Base-by-base conservation (phyloP, 53 echinoderm and acorn worm species). In the Zoroaster sp. region DNA sequence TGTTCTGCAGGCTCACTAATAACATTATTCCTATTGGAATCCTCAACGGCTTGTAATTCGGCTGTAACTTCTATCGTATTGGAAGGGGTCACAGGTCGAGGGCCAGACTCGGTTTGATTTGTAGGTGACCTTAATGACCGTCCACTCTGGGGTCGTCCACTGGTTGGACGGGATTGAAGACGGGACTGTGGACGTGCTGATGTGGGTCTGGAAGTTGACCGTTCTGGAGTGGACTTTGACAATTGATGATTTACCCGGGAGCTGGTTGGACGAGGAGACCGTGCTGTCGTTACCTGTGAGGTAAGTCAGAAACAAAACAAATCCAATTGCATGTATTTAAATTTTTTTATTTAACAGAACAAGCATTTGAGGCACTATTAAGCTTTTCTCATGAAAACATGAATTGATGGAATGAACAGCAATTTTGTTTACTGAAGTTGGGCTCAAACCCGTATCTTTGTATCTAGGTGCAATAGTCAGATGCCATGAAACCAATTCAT, bases 171-270 rank as follows among this genome's bases (percentile, higher is more conserved):
- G 31, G 73, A 45, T 34, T 75, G 83, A 25, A 88, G 83, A 40
- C 90, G 86, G 8, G 87, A 87, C 8, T 83, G 83, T 6, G 87
- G 83, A 25, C 96, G 92, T 18, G 85, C 92, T 35, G 96, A 87
- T 37, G 69, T 79, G 3, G 96, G 91, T 4, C 92, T 63, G 34
- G 87, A 88, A 11, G 59, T 31, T 10, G 78, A 17, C 38, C 83
- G 71, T 35, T 85, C 85, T 2, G 85, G 85, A 33, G 70, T 70
- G 51, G 83, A 83, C 20, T 83, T 83, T 30, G 85, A 85, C 11
- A 85, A 59, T 20, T 45, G 71, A 25, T 72, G 34, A 8, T 46
- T 49, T 2, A 46, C 75, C 28, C 90, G 67, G 23, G 90, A 89
- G 73, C 93, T 87, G 87, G 87, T 72, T 4, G 82, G 76, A 6